Percentiles rank a stretch among this genome's conserved stretches.
Conservation (phyloP, 2,888 invertebrate genomes). For the Junonia oenone region DNA sequence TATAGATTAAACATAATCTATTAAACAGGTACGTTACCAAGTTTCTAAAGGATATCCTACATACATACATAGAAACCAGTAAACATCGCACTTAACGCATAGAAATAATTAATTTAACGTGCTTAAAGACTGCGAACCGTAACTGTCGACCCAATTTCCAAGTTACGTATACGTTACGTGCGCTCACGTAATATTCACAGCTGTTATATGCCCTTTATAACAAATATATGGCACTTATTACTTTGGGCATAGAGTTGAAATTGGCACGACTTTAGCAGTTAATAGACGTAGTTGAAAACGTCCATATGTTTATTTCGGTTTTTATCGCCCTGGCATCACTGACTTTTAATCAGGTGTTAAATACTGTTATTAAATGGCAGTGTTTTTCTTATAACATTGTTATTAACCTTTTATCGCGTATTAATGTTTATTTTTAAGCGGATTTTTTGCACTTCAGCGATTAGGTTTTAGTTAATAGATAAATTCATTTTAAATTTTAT, state of each 20-base stretch:
- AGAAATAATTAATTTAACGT: constrained; percentile 15
- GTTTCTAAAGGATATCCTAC: constrained; percentile 3
- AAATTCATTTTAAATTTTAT: too few species aligned
- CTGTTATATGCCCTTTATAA: neutral
- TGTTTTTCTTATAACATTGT: too few species aligned
- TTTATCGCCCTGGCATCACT: neutral
- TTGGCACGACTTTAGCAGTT: neutral
- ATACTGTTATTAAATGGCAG: neutral
- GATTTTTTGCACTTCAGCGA: neutral
- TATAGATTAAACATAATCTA: too few species aligned
- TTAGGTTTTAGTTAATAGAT: too few species aligned
- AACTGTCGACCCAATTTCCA: constrained; percentile 57
- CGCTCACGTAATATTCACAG: constrained; percentile 38
- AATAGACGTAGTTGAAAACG: too few species aligned
- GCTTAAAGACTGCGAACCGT: constrained; percentile 39
- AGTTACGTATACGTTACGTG: constrained; percentile 47
- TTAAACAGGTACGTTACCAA: neutral
- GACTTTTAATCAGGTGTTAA: neutral
- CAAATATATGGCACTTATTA: neutral
- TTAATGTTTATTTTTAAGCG: neutral
- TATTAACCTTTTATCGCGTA: too few species aligned
- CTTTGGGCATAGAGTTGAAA: neutral
- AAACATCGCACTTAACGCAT: constrained; percentile 1
- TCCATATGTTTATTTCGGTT: neutral
- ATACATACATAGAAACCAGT: neutral